Base-by-base conservation (phyloP, 2,888 invertebrate species). In the Aricia artaxerxes region DNA sequence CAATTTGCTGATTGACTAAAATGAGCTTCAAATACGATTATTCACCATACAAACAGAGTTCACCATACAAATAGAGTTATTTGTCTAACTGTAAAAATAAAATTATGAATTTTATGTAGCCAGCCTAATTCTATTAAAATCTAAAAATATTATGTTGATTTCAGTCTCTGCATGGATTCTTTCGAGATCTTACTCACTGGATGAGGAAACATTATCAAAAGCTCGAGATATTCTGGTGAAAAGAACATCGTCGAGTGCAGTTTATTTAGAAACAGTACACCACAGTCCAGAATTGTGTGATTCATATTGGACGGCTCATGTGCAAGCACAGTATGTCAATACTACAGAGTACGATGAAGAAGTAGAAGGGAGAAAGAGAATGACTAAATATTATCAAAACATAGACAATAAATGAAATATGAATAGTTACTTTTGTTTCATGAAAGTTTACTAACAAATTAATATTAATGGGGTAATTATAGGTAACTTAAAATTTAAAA, bases 91-190 rank as follows among this genome's bases (percentile, higher is more conserved):
- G 9, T 49, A 49, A 49, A 9, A 49, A 49, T 49, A 49, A 49
- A 49, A 49, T 49, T 49, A 49, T 49, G 11, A 49, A 9, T 49
- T 49, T 49, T 49, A 49, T 49, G 2, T 49, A 9, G 49, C 9
- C 49, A 49, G 9, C 9, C 7, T 44, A 44, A 44, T 9, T 49
- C 49, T 49, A 1, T 49, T 11, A 9, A 11, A 69, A 31, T 7
- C n/a, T 57, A 57, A 57, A 78, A 6, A 40, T 53, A 2, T 24
- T n/a, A 78, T 16, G 80, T 79, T 49, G 69, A 73, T 84, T 83
- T 79, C 84, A 94, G 94, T 92, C 83, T 82, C 88, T 84, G 92
- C 91, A 0, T 94, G 93, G 93, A 90, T 94, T 31, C 81, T 94
- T 0, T 91, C 94, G 69, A 86, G 94, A 78, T 82, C 84, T 0